These are phyloP conservation scores for Melinaea menophilus DNA, from an alignment of 2,888 invertebrate species.

Conservation along the genomic window DNA sequence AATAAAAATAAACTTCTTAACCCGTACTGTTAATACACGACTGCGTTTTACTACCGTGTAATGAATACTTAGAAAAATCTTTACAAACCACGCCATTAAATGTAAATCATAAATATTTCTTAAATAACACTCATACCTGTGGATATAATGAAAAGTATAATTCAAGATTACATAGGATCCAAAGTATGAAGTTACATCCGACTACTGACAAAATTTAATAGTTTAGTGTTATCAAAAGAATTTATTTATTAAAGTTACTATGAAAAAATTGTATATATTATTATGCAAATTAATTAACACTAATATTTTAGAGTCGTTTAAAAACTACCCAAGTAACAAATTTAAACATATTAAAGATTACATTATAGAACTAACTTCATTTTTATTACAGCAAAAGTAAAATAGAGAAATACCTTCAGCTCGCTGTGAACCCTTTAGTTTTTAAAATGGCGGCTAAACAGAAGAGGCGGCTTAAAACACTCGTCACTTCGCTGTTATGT, in stretches of 20 bases:
- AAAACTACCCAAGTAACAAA: too few species aligned
- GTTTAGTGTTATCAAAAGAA: too few species aligned
- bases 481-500: constrained; percentile 47
- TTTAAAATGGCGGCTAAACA: constrained; percentile 55
- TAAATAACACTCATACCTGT: too few species aligned
- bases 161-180: too few species aligned
- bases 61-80: constrained; percentile 25
- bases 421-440: constrained; percentile 48
- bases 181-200: too few species aligned
- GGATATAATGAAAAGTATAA: too few species aligned
- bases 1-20: constrained; percentile 9
- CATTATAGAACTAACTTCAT: constrained; percentile 2
- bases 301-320: too few species aligned
- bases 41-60: constrained; percentile 22
- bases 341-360: background rate
- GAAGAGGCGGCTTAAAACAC: constrained; percentile 42
- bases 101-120: constrained; percentile 22
- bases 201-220: too few species aligned
- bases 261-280: too few species aligned
- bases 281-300: too few species aligned
- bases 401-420: constrained; percentile 44
- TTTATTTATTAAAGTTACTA: too few species aligned
- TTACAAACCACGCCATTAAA: constrained; percentile 22
- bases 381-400: constrained; percentile 31
- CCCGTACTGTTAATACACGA: constrained; percentile 18